Evolutionary conservation across 2,797 vertebrate genomes (phyloP).

Genomic region (Gallinago nigripennis): DNA sequence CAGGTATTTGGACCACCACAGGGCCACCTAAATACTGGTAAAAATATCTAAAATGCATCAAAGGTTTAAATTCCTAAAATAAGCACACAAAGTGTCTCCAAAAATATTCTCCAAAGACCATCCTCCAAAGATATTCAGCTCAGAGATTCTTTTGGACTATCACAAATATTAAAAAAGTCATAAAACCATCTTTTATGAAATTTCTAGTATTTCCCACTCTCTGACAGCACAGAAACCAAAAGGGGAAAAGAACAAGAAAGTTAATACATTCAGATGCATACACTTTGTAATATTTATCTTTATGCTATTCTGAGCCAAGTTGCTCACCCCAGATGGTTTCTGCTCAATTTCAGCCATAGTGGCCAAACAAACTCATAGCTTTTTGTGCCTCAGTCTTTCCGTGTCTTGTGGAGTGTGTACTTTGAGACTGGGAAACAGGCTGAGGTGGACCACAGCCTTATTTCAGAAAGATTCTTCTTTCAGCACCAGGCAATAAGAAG

Average conservation of each 20-base stretch:
- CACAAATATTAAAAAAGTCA: neutral
- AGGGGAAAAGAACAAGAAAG: neutral
- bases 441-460: neutral
- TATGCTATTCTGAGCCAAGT: neutral
- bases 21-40: neutral
- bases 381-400: neutral
- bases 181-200: neutral
- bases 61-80: neutral
- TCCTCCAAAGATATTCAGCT: neutral
- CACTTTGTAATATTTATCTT: neutral
- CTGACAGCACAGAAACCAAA: neutral
- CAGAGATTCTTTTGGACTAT: neutral
- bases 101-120: neutral
- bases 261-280: neutral
- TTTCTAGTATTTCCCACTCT: neutral
- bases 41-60: neutral
- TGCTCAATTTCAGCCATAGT: neutral
- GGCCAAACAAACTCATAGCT: neutral
- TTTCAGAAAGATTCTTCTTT: neutral
- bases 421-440: neutral
- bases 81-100: neutral
- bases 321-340: neutral
- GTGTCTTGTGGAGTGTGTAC: rapidly evolving
- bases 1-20: neutral
- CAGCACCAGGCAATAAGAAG: neutral